A percentile compares a stretch with the other conserved stretches of the same genome.
These are phyloP conservation scores for Terrapene triunguis DNA, from an alignment of 2,113 vertebrate genomes.

Conservation along the genomic window DNA sequence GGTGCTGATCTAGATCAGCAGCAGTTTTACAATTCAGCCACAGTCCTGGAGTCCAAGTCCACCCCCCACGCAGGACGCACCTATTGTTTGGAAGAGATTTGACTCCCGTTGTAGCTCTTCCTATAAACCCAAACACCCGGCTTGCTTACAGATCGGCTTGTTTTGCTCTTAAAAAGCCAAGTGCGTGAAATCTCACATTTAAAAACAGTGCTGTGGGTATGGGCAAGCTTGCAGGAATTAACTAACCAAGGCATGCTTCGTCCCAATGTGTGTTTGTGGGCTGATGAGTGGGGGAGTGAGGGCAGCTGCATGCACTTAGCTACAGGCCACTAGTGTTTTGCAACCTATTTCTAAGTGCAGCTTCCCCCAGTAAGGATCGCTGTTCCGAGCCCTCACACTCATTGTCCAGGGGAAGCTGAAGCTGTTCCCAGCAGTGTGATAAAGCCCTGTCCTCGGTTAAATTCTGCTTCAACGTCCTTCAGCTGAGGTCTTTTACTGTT, in stretches of 20 bases:
- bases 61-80: too few species aligned
- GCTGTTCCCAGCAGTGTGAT: too few species aligned
- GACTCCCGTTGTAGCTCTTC: too few species aligned
- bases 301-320: too few species aligned
- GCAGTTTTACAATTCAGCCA: too few species aligned
- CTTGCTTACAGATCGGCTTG: background rate
- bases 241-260: background rate
- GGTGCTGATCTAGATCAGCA: background rate
- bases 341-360: background rate
- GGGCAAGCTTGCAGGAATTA: too few species aligned
- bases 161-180: too few species aligned
- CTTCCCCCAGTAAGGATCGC: background rate
- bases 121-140: too few species aligned
- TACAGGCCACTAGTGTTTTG: background rate
- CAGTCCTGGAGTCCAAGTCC: background rate
- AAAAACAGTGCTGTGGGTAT: background rate
- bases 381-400: background rate
- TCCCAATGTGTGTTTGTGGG: background rate
- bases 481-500: too few species aligned
- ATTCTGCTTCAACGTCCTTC: background rate
- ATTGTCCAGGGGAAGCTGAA: background rate
- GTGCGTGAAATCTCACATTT: background rate
- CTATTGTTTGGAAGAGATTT: too few species aligned
- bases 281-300: background rate
- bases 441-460: background rate